Conservation (phyloP, 2,797 vertebrate genomes). For the Micrastur ruficollis region DNA sequence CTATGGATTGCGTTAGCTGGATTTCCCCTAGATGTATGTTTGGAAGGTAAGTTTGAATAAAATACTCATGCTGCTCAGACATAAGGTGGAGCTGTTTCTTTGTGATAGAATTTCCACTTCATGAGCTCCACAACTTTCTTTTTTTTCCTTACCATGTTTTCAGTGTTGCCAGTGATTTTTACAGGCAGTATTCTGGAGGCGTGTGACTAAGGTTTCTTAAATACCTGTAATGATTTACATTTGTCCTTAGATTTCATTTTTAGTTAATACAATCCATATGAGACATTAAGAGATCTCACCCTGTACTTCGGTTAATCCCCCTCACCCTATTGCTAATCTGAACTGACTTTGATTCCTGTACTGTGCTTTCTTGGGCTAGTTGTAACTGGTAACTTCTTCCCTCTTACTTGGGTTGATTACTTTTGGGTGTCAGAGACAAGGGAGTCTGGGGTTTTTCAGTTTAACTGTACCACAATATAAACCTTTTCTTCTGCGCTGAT, state of each 20-base stretch:
- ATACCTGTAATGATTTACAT: background rate
- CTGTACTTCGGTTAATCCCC: background rate
- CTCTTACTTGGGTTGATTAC: background rate
- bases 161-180: background rate
- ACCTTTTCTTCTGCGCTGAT: background rate
- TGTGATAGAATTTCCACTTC: background rate
- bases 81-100: slow-evolving; percentile 34
- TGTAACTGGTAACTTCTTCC: background rate
- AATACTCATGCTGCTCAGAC: background rate
- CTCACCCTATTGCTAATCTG: background rate
- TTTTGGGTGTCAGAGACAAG: background rate
- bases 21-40: background rate
- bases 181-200: background rate
- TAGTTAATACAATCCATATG: background rate
- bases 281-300: background rate
- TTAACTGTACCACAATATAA: background rate
- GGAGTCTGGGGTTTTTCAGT: background rate
- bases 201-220: background rate
- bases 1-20: background rate
- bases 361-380: background rate
- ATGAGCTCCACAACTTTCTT: background rate
- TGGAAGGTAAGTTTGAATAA: background rate
- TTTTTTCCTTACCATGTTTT: background rate
- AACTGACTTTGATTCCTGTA: background rate
- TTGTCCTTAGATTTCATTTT: background rate